Conservation (phyloP, 2,797 vertebrate species). For the Malurus leucopterus region DNA sequence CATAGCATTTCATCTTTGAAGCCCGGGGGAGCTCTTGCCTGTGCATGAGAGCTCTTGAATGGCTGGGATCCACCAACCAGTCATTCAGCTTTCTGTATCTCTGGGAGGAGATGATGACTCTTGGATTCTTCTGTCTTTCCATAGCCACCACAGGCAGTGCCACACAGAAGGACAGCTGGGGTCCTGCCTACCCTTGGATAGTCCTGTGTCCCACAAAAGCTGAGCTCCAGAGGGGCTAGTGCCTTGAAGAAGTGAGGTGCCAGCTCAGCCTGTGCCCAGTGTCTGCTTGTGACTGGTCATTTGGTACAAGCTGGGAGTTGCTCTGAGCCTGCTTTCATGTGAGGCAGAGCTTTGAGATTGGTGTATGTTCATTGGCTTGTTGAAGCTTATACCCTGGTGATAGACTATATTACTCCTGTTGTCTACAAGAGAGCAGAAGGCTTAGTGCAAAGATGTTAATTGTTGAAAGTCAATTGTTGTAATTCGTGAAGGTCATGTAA, state of each 20-base stretch:
- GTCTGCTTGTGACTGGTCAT: neutral
- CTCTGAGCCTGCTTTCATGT: neutral
- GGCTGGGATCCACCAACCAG: neutral
- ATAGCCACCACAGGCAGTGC: neutral
- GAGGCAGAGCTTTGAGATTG: neutral
- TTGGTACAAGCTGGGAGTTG: neutral
- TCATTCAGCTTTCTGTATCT: neutral
- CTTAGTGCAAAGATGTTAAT: neutral
- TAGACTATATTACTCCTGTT: neutral
- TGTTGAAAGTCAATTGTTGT: neutral
- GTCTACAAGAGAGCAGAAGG: neutral
- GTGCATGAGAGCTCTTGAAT: neutral
- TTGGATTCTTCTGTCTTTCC: neutral
- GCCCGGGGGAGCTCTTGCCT: neutral
- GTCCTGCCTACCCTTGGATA: neutral
- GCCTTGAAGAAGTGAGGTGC: fast-evolving
- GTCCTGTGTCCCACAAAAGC: neutral
- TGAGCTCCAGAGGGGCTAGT: neutral
- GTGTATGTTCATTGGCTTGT: neutral
- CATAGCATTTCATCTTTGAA: neutral
- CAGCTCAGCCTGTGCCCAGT: fast-evolving
- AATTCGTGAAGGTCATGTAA: neutral
- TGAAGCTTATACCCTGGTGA: neutral
- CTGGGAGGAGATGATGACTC: neutral
- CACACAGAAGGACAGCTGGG: neutral